Percentiles rank a stretch among this genome's conserved stretches.
Evolutionary conservation across 2,113 vertebrate genomes (phyloP).

Genomic region (Peromyscus californicus): DNA sequence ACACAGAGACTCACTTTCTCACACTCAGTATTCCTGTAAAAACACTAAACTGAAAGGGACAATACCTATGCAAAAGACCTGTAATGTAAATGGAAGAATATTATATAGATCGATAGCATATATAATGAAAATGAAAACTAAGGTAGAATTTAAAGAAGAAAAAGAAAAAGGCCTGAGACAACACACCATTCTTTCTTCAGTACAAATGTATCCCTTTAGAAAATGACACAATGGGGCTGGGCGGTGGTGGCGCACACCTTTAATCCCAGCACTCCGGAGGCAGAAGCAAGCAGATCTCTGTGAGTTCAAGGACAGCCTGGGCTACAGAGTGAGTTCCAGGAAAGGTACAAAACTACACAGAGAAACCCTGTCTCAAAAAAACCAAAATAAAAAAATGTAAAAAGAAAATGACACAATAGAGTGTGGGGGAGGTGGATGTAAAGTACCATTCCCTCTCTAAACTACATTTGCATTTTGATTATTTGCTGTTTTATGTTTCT

Average conservation of each 20-base stretch:
- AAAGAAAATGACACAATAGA: not conserved
- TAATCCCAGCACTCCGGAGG: too few relatives aligned
- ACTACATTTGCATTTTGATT: conserved; percentile 17
- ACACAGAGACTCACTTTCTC: not conserved
- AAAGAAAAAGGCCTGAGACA: not conserved
- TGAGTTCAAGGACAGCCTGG: too few relatives aligned
- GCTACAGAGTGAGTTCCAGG: too few relatives aligned
- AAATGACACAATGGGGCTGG: not conserved
- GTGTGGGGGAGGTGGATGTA: not conserved
- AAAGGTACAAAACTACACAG: too few relatives aligned
- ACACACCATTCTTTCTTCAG: not conserved
- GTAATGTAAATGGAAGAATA: not conserved
- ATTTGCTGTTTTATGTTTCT: not conserved
- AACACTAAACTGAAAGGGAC: not conserved
- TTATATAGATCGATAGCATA: not conserved
- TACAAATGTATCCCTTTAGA: not conserved
- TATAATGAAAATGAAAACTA: not conserved
- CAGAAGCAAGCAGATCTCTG: too few relatives aligned
- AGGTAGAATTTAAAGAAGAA: not conserved
- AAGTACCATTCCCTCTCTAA: not conserved
- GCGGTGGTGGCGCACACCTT: too few relatives aligned
- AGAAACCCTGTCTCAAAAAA: too few relatives aligned
- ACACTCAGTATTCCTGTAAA: not conserved
- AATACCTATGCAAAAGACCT: too few relatives aligned
- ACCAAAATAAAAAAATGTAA: too few relatives aligned